phyloP scores from a whole-genome alignment of 2,113 vertebrate species.

The Myotis lucifugus region DNA sequence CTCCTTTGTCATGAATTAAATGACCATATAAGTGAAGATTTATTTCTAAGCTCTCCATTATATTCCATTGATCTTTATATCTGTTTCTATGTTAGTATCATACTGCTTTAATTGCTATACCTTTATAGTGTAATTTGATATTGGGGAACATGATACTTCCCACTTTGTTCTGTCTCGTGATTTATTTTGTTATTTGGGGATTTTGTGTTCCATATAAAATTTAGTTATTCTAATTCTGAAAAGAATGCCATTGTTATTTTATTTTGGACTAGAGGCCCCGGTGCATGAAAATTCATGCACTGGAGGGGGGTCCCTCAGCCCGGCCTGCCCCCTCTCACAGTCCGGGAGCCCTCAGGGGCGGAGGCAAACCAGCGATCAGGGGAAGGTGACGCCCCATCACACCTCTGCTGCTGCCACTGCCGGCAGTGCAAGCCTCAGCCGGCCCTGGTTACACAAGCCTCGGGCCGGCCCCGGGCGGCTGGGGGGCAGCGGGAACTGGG shows the following conservation, averaged over 20 bases:
- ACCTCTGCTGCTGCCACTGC: too few relatives aligned
- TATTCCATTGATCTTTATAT: neutral
- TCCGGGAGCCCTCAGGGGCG: too few relatives aligned
- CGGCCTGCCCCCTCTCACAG: too few relatives aligned
- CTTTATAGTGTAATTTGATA: neutral
- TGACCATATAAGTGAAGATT: neutral
- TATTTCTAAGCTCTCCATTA: neutral
- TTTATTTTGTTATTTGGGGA: neutral
- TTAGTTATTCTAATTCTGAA: neutral
- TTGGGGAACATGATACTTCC: too few relatives aligned
- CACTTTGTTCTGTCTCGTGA: neutral
- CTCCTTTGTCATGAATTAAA: neutral
- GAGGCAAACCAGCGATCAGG: too few relatives aligned
- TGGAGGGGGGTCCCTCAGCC: too few relatives aligned
- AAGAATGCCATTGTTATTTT: neutral
- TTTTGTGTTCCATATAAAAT: neutral
- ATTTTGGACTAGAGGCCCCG: neutral
- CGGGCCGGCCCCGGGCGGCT: too few relatives aligned
- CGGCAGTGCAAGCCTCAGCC: too few relatives aligned
- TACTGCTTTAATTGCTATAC: neutral
- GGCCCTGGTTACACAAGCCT: too few relatives aligned
- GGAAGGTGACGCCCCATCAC: too few relatives aligned
- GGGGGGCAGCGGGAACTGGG: too few relatives aligned
- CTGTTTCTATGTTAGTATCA: neutral
- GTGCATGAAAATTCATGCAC: too few relatives aligned